Percentiles rank a stretch among this genome's conserved stretches.
Evolutionary conservation across 2,113 vertebrate species (phyloP).

Genomic region (Lasiurus cinereus): DNA sequence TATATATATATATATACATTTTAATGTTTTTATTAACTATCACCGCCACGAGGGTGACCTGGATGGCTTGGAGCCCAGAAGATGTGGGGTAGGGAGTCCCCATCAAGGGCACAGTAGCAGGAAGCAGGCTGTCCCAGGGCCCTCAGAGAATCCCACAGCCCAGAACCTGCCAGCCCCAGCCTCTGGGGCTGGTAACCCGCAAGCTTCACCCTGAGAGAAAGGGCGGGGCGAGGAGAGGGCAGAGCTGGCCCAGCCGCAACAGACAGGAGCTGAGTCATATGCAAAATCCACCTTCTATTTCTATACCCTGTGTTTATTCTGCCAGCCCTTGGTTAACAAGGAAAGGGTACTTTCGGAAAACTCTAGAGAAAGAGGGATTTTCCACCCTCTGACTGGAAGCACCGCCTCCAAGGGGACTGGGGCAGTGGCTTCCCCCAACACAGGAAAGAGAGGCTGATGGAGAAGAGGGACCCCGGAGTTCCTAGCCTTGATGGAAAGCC

Average conservation of each 20-base stretch:
- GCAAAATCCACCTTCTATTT: background rate
- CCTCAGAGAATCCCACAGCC: background rate
- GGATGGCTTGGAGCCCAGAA: background rate
- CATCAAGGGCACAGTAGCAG: background rate
- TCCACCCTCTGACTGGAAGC: background rate
- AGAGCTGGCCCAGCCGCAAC: background rate
- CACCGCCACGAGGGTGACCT: background rate
- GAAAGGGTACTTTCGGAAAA: background rate
- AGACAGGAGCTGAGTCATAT: background rate
- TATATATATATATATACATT: no score
- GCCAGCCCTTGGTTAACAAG: background rate
- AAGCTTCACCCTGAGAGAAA: background rate
- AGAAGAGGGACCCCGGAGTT: background rate
- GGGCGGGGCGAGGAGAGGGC: background rate
- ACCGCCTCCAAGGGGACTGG: background rate
- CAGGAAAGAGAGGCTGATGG: background rate
- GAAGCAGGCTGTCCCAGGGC: background rate
- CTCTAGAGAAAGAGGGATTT: slow-evolving; percentile 14
- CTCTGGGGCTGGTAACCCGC: background rate
- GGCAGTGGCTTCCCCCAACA: background rate
- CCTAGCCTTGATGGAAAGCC: background rate
- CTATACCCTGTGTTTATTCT: background rate
- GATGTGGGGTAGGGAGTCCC: background rate
- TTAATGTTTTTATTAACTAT: slow-evolving; percentile 39
- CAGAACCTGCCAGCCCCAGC: background rate